Percentiles rank a stretch among this genome's conserved stretches.
These are phyloP conservation scores for Argyrosomus japonicus DNA, from an alignment of 2,113 vertebrate genomes.

Conservation along the genomic window DNA sequence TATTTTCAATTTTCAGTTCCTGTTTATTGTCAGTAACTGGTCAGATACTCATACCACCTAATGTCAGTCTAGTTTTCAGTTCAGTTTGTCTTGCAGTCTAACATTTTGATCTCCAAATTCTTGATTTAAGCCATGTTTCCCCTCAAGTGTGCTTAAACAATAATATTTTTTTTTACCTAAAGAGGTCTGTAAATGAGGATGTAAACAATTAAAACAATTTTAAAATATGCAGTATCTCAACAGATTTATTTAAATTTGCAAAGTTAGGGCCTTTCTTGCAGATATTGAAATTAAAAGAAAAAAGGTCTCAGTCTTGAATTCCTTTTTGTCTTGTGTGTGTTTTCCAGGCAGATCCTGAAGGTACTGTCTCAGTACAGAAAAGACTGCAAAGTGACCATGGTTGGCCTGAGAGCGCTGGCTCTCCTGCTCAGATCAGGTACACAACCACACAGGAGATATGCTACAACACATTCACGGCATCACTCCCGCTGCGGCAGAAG, in stretches of 20 bases:
- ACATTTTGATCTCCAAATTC: not conserved
- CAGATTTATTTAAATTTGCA: not conserved
- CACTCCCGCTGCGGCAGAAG: not conserved
- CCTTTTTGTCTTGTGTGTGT: constrained; percentile 18
- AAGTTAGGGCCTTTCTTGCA: not conserved
- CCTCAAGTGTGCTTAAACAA: no score
- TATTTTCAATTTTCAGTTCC: constrained; percentile 20
- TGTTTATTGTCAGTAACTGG: not conserved
- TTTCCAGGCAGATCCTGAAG: constrained; percentile 91
- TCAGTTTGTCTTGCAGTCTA: not conserved
- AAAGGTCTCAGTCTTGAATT: not conserved
- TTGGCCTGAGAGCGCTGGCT: constrained; percentile 88
- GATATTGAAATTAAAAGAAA: not conserved
- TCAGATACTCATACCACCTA: rapidly evolving
- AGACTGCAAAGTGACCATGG: constrained; percentile 82
- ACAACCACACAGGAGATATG: not conserved
- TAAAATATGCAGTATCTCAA: not conserved
- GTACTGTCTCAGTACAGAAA: constrained; percentile 84
- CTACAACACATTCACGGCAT: not conserved
- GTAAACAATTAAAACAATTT: not conserved
- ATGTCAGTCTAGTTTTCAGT: constrained; percentile 8
- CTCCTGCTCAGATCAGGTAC: constrained; percentile 92
- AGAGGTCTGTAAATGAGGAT: not conserved
- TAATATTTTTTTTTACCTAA: no score
- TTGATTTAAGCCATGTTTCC: not conserved